Percentiles rank a stretch among this genome's conserved stretches.
phyloP scores from a whole-genome alignment of 2,113 vertebrate genomes.

The Ancistrus triradiatus region DNA sequence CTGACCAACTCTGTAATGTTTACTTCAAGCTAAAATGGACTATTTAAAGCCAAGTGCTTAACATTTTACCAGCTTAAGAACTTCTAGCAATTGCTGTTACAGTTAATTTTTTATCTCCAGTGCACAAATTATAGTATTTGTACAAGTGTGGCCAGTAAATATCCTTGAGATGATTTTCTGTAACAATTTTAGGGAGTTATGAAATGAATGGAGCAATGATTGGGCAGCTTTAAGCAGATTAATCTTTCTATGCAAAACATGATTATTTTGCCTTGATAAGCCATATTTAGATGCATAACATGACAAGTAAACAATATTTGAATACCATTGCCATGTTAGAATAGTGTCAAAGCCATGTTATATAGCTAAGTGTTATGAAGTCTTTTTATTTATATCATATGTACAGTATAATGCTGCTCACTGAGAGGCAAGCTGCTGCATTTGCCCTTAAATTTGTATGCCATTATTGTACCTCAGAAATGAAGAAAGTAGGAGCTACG shows the following conservation, averaged over 20 bases:
- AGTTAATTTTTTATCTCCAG: neutral
- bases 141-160: slow-evolving; percentile 10
- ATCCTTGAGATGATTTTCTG: slow-evolving; percentile 12
- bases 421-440: slow-evolving; percentile 36
- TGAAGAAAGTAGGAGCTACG: slow-evolving; percentile 11
- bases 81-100: slow-evolving; percentile 2
- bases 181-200: neutral
- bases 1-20: slow-evolving; percentile 30
- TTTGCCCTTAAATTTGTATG: slow-evolving; percentile 30
- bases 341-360: slow-evolving; percentile 18
- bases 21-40: slow-evolving; percentile 25
- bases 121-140: slow-evolving; percentile 25
- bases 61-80: slow-evolving; percentile 1
- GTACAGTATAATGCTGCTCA: slow-evolving; percentile 41
- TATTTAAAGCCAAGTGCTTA: slow-evolving; percentile 9
- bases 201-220: neutral
- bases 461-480: slow-evolving; percentile 37
- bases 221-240: slow-evolving; percentile 21
- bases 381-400: slow-evolving; percentile 13
- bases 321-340: slow-evolving; percentile 4
- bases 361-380: slow-evolving; percentile 24
- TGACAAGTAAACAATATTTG: neutral
- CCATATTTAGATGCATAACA: slow-evolving; percentile 13
- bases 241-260: slow-evolving; percentile 21
- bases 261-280: slow-evolving; percentile 9